Percentiles rank a stretch among this genome's conserved stretches.
Evolutionary conservation across 2,797 vertebrate species (phyloP).

Genomic region (Coluber constrictor): DNA sequence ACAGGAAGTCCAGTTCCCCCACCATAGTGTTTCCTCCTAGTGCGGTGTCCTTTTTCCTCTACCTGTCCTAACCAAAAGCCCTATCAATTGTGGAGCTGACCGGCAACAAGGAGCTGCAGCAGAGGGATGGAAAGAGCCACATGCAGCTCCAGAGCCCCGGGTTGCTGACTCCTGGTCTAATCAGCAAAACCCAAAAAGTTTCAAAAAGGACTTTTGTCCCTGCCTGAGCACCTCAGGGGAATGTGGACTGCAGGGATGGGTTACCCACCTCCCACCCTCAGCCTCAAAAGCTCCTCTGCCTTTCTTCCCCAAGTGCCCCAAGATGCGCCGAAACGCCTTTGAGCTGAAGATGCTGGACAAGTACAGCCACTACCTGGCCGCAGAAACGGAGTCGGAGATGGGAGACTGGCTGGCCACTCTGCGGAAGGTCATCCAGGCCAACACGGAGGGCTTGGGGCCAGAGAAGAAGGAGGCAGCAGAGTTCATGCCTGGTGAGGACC

Average conservation of each 20-base stretch:
- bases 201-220: not conserved
- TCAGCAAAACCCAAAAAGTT: no score
- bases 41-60: no score
- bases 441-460: conserved; percentile 77
- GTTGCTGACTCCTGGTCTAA: no score
- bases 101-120: no score
- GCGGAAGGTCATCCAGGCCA: conserved; percentile 89
- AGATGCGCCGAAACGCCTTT: conserved; percentile 90
- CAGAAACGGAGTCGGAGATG: conserved; percentile 95
- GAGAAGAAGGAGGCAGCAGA: conserved; percentile 88
- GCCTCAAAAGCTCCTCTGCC: not conserved
- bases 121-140: no score
- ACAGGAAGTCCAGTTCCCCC: no score
- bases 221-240: not conserved
- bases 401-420: conserved; percentile 93
- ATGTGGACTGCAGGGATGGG: not conserved
- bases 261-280: no score
- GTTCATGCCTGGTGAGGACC: conserved; percentile 69
- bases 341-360: conserved; percentile 96
- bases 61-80: no score
- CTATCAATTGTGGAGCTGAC: no score
- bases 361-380: conserved; percentile 93
- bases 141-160: no score
- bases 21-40: no score
- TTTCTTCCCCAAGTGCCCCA: conserved; percentile 81